Base-by-base conservation (phyloP, 2,797 vertebrate genomes). In the Percopsis omiscomaycus region DNA sequence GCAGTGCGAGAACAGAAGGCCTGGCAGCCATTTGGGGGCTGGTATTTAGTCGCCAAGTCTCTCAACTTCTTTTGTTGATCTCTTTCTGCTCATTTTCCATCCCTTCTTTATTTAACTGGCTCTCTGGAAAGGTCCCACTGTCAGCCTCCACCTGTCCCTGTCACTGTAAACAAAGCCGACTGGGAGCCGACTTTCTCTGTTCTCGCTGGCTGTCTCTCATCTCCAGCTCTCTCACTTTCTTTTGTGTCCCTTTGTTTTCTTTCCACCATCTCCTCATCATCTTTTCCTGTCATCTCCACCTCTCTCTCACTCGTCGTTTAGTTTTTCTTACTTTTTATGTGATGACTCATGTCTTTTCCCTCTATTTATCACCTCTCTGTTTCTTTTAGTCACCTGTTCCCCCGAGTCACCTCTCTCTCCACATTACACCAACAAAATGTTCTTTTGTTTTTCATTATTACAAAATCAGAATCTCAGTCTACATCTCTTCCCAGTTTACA, bases 121-220 rank as follows among this genome's bases (percentile, higher is more conserved):
- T 85, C 64, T 77, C 61, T 78, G 84, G 84, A 90, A 90, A 90
- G 89, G 87, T 89, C 89, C 83, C 74, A 82, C 88, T 90, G 87
- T 89, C 89, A 88, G 77, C 82, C 83, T 88, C 83, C 83, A 89
- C 87, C 87, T 89, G 86, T 91, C 87, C 77, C 82, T 86, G 88
- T 89, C 89, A 90, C 78, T 60, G 81, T 84, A 87, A 88, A 91
- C 89, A 91, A 90, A 89, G 87, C 88, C 77, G 83, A 85, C 76
- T 71, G 73, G 73, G 71, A 84, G 83, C 83, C 84, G 65, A 64
- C 56, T 79, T 64, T 64, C 72, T 73, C 60, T 83, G 70, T 85
- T 78, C 74, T 75, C 15, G 4, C 52, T 12, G 52, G 16, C 48
- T 15, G 14, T 22, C n/a, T 61, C 22, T 11, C 29, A 30, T 22